Evolutionary conservation across 2,113 vertebrate genomes (phyloP), one percentile per base, ranked within the genome.

Genomic region (Thalassoma bifasciatum): DNA sequence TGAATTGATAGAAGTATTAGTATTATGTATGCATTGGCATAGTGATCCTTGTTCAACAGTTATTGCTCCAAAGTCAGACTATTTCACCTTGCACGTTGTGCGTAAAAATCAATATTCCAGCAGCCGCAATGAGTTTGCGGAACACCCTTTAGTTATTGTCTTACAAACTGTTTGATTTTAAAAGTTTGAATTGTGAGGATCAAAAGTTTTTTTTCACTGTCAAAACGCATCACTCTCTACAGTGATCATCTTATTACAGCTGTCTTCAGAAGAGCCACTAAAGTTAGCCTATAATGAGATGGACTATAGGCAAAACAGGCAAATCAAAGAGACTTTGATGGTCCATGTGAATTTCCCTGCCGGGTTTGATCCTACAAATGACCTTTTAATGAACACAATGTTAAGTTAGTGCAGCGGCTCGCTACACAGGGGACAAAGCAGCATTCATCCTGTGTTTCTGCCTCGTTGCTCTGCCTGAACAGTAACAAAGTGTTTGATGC

Each of bases 371-470:
- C 91, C 92, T 88, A 85, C 74, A 92, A 93, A 89, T 86, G 92
- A 95, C 94, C 95, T 94, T 93, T 94, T 94, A 94, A 95, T 95
- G 88, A 94, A 93, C 91, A 88, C 88, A 92, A 91, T 93, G 94
- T 93, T 91, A 94, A 94, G 94, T 95, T 93, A 94, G 92, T 87
- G 89, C 90, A 91, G 88, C 87, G 74, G 87, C 90, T 93, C 90
- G 62, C 89, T 81, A 87, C 89, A 89, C 88, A 63, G 64, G 89
- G 78, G 93, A 94, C 95, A 91, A 92, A 93, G 93, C 83, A 64
- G 80, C 88, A 87, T 94, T 94, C 93, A 93, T 92, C 71, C 85
- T 75, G 62, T 66, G 50, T 87, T 64, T 83, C 86, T 84, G 86
- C 92, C 85, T 86, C 79, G 79, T 77, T 92, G 87, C 89, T 88